Conservation (phyloP, 2,113 vertebrate species). For the Poeciliopsis occidentalis region DNA sequence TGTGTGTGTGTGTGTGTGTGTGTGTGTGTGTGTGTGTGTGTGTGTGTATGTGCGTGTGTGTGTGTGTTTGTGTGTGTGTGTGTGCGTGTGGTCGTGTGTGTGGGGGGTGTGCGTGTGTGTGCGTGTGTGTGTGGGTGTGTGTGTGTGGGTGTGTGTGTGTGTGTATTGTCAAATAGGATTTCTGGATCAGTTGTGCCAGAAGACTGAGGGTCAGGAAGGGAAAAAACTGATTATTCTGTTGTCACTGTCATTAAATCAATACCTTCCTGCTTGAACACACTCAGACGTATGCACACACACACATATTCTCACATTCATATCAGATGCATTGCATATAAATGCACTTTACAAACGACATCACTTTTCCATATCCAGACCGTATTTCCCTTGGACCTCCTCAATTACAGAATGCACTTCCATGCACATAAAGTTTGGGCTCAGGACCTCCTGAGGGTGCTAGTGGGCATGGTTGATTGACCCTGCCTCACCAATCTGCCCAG, state of each 20-base stretch:
- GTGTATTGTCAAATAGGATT: constrained; percentile 20
- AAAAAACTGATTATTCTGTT: constrained; percentile 50
- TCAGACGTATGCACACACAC: background rate
- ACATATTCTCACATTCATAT: constrained; percentile 32
- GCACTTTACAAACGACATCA: constrained; percentile 42
- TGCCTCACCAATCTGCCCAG: too few relatives aligned
- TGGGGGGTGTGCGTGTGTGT: background rate
- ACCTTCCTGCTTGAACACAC: background rate
- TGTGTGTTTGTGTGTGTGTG: background rate
- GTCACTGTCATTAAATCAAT: constrained; percentile 53
- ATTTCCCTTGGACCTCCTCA: too few relatives aligned
- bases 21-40: too few relatives aligned
- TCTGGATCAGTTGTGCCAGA: constrained; percentile 25
- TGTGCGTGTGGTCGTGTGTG: background rate
- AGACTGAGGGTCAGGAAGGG: constrained; percentile 13
- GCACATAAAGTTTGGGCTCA: too few relatives aligned
- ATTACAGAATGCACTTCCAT: too few relatives aligned
- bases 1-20: too few relatives aligned
- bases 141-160: background rate
- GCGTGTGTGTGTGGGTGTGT: background rate
- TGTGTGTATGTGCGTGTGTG: too few relatives aligned
- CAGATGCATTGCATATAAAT: constrained; percentile 49
- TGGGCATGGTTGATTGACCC: too few relatives aligned
- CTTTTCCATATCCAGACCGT: too few relatives aligned
- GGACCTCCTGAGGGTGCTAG: too few relatives aligned